Evolutionary conservation across 2,888 invertebrate genomes (phyloP), one percentile per base, ranked within the genome.

Genomic region (Elysia crispata): DNA sequence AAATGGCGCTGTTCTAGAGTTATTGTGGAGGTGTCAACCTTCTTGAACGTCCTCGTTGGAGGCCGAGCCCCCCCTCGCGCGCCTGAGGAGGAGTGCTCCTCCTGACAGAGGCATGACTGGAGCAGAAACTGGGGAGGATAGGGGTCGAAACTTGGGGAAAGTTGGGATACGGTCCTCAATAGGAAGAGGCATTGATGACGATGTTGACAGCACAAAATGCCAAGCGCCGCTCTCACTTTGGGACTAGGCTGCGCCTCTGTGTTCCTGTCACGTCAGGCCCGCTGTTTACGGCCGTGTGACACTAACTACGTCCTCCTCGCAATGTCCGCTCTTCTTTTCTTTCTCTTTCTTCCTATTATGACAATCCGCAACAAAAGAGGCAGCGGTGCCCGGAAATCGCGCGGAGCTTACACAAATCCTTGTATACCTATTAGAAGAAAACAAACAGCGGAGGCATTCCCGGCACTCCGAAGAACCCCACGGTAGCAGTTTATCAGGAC

Each of bases 361-460:
- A 70, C 60, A 28, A 57, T 25, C 69, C 77, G 70, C 69, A 70
- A 67, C 33, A 18, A 54, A 11, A 41, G 41, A 30, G 60, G 60
- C 60, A 25, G 5, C 60, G 60, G 60, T 60, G 25, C n/a, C 67
- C 76, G 69, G 76, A 69, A 41, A 67, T 76, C 33, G 5, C 28
- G 67, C 67, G 67, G 57, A 31, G 67, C 50, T 28, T 18, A 76
- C 76, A 76, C 66, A 76, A 54, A 31, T 57, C 54, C 67, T 76
- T 76, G 76, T 76, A 76, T 76, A 76, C 66, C 76, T 76, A 67
- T 76, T 76, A 76, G 76, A 67, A 67, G 76, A 67, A 76, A 67
- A 76, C 76, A 76, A 76, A 76, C 33, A 76, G 41, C 41, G 41
- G 41, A 41, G 41, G 41, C 41, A 41, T 41, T 41, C 41, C 11